Base-by-base conservation (phyloP, 2,797 vertebrate species). In the Epinephelus awoara region DNA sequence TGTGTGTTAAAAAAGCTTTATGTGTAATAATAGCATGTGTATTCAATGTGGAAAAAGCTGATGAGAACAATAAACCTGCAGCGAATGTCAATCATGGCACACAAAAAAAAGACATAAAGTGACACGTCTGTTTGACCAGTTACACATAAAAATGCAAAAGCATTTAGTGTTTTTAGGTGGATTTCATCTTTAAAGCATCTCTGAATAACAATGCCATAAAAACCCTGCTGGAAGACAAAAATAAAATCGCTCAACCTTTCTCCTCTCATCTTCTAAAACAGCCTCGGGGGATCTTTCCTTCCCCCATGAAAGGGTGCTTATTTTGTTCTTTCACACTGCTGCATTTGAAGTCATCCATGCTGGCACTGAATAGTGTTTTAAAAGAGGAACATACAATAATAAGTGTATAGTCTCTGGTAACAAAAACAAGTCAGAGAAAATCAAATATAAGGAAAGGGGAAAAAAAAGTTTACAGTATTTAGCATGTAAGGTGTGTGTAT, bases 401-500 rank as follows among this genome's bases (percentile, higher is more conserved):
- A 50, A 27, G 38, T 34, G 51, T 14, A 67, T 2, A 80, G 44
- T 73, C 70, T 77, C 66, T 58, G 64, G 67, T 66, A 75, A 81
- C 18, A 85, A 73, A 83, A 65, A 67, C 4, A 59, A 64, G 7
- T 19, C 56, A 61, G 79, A 73, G 15, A 29, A 69, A 68, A 73
- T 65, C 14, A 69, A 75, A 72, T 51, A 66, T 49, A 79, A 63
- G 55, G 44, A 62, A 70, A 34, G 7, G 47, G 6, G n/a, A 34
- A 51, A 58, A 57, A 19, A 69, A 81, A n/a, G 70, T 73, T 80
- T 77, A 85, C 84, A 90, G 65, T 86, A 84, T 82, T 85, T 80
- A 82, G 83, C 81, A 88, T 85, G 85, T 90, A 91, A 84, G 78
- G 63, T 83, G 67, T 88, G 68, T 83, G 54, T 79, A 69, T 79